These are phyloP conservation scores for Bolinopsis microptera DNA, from an alignment of 37 sponge, comb jelly and placozoan species.

Conservation along the genomic window DNA sequence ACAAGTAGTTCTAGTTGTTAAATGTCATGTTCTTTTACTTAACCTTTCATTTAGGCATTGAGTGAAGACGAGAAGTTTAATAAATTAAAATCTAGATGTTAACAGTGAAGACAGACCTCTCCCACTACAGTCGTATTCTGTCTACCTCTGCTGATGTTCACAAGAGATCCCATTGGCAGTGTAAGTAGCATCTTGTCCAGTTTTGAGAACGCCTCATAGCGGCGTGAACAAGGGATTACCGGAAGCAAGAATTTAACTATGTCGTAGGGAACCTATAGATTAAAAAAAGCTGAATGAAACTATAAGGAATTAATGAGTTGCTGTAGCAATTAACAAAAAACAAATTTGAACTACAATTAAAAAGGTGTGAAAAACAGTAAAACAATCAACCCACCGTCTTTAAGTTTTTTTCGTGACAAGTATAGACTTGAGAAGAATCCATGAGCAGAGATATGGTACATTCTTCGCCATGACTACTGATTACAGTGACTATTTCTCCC, in stretches of 20 bases:
- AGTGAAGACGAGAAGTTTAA: too few species aligned
- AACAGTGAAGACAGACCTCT: constrained; percentile 14
- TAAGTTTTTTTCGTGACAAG: constrained; percentile 36
- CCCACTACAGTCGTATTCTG: constrained; percentile 7
- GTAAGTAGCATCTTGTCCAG: not conserved
- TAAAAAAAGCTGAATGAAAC: not conserved
- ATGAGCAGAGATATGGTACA: constrained; percentile 22
- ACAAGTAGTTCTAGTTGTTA: too few species aligned
- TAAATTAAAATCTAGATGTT: too few species aligned
- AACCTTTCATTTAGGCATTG: too few species aligned
- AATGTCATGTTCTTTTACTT: too few species aligned
- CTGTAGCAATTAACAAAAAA: too few species aligned
- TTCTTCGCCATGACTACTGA: constrained; percentile 7
- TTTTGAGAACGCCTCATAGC: constrained; percentile 50
- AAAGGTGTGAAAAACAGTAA: not conserved
- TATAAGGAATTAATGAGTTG: too few species aligned
- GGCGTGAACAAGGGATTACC: constrained; percentile 16
- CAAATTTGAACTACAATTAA: not conserved
- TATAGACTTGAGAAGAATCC: constrained; percentile 32
- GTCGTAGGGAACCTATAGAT: constrained; percentile 19
- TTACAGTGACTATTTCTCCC: constrained; percentile 13
- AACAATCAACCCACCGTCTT: not conserved
- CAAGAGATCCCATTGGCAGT: not conserved
- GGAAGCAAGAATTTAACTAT: constrained; percentile 30
- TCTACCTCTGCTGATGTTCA: constrained; percentile 2